Base-by-base conservation (phyloP, 2,797 vertebrate species). In the Cacajao melanocephalus region DNA sequence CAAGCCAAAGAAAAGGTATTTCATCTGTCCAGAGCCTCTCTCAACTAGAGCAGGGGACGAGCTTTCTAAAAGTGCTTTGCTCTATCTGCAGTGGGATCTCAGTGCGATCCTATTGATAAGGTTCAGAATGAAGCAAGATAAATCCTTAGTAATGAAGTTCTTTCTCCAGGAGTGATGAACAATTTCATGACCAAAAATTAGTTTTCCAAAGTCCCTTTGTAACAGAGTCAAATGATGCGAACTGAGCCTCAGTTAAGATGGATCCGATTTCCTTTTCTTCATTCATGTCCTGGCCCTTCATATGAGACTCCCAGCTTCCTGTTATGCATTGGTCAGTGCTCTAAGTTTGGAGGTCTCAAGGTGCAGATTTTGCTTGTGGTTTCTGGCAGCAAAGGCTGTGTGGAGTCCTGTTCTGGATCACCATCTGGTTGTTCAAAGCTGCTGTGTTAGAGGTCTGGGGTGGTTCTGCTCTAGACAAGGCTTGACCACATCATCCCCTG, bases 321-420 rank as follows among this genome's bases (percentile, higher is more conserved):
- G 95, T 50, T 55, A 4, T 0, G 0, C 57, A 78, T 22, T 89
- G 97, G 57, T 67, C 61, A 28, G 72, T 67, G 28, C 4, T 33
- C 76, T 94, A n/a, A 87, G 82, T 58, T 33, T 13, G 30, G 94
- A 92, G 41, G 19, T 97, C 96, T 83, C 61, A 8, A 0, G 85
- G 67, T 0, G 81, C 76, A 3, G 90, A 58, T 4, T 97, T 94
- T 67, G 57, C 87, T 48, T 94, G 11, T 41, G 94, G 61, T 88
- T 64, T 97, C 97, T 97, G 97, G 17, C 58, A 80, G 41, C 20
- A 96, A 0, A 13, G 67, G 96, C 98, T 98, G 91, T 99, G 99
- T 7, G 99, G 99, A 0, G 99, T 99, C 97, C 98, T 99, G 86
- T 98, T 99, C 39, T 98, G 98, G 0, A 99, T 99, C 96, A 96